Conservation (phyloP, 2,888 invertebrate genomes). For the Callimorpha dominula region DNA sequence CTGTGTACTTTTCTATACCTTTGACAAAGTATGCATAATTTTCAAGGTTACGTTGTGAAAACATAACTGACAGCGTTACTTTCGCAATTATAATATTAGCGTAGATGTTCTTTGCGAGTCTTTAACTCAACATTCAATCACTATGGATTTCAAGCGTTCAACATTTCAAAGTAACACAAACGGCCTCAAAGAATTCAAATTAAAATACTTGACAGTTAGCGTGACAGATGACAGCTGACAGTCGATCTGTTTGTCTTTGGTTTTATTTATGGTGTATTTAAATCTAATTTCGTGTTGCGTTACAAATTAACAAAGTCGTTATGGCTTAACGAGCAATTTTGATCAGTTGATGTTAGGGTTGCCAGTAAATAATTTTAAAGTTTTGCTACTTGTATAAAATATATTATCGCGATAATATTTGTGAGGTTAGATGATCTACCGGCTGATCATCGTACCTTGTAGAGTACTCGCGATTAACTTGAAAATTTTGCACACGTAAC, state of each 20-base stretch:
- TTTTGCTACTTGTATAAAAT: not conserved
- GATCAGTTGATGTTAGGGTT: constrained; percentile 41
- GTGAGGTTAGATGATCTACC: too few species aligned
- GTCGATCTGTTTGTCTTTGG: constrained; percentile 48
- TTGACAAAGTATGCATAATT: too few species aligned
- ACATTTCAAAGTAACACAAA: not conserved
- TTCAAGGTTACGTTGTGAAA: too few species aligned
- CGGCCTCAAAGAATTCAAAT: constrained; percentile 51
- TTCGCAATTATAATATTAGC: too few species aligned
- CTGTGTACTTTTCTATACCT: too few species aligned
- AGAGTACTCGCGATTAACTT: too few species aligned
- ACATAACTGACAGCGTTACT: too few species aligned
- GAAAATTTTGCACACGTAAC: too few species aligned
- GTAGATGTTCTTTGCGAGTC: not conserved
- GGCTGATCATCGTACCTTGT: too few species aligned
- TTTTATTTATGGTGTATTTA: constrained; percentile 50
- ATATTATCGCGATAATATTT: too few species aligned
- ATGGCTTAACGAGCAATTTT: constrained; percentile 69
- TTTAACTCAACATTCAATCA: constrained; percentile 3
- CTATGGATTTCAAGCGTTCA: not conserved
- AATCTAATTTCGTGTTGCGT: constrained; percentile 76
- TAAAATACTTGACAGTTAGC: constrained; percentile 40
- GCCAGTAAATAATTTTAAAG: constrained; percentile 1
- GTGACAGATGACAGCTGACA: constrained; percentile 44
- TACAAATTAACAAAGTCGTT: constrained; percentile 80